Conservation (phyloP, 2,113 vertebrate genomes). For the Microcebus murinus region DNA sequence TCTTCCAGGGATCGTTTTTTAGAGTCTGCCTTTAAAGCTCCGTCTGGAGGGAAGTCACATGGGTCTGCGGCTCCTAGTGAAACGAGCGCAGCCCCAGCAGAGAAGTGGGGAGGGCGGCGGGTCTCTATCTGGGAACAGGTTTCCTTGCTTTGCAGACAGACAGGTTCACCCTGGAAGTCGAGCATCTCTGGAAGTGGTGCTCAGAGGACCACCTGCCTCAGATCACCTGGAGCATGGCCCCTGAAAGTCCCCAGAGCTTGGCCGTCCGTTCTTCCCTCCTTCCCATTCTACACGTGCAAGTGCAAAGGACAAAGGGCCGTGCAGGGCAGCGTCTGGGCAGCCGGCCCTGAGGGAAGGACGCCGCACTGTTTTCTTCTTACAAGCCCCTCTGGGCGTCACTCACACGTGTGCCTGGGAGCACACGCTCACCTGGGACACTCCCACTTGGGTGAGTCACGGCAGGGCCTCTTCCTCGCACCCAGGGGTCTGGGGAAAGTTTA, state of each 20-base stretch:
- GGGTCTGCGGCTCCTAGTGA: not conserved
- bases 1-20: not conserved
- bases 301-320: not conserved
- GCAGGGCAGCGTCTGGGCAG: too few relatives aligned
- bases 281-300: not conserved
- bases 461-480: not conserved
- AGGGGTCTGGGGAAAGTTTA: not conserved
- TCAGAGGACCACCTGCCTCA: not conserved
- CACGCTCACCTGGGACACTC: not conserved
- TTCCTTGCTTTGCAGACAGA: not conserved
- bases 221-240: not conserved
- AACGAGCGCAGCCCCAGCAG: not conserved
- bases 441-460: not conserved
- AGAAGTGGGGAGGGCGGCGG: rapidly evolving
- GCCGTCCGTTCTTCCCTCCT: not conserved
- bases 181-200: not conserved
- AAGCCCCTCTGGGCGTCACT: not conserved
- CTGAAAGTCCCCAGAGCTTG: not conserved
- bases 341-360: not conserved
- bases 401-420: rapidly evolving
- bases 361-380: too few relatives aligned
- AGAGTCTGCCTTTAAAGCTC: not conserved
- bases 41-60: not conserved
- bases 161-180: not conserved
- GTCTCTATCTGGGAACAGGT: not conserved